Conservation (phyloP, 2,888 invertebrate species). For the Orgyia antiqua region DNA sequence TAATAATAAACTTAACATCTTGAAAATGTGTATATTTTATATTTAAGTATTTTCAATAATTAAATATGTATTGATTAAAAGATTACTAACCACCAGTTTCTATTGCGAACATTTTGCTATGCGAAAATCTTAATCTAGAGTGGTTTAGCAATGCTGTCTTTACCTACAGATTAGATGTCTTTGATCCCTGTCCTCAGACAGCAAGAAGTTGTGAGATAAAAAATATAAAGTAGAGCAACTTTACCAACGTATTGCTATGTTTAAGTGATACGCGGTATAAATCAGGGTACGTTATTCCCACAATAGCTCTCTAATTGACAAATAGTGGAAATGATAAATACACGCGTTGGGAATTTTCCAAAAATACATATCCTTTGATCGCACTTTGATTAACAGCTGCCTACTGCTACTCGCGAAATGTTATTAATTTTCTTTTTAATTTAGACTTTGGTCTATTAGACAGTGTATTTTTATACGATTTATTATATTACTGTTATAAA, state of each 20-base stretch:
- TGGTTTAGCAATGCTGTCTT: no score
- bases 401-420: conserved; percentile 58
- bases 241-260: conserved; percentile 19
- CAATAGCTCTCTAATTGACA: conserved; percentile 76
- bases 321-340: conserved; percentile 77
- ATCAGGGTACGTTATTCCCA: conserved; percentile 67
- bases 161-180: no score
- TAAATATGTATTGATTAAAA: no score
- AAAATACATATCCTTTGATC: conserved; percentile 72
- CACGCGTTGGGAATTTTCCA: conserved; percentile 62
- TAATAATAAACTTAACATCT: no score
- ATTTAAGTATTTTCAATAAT: no score
- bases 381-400: conserved; percentile 66
- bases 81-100: no score
- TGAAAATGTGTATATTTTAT: no score
- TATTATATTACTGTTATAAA: conserved; percentile 36
- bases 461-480: conserved; percentile 52
- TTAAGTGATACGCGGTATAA: conserved; percentile 53
- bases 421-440: conserved; percentile 75
- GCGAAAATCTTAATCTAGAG: no score
- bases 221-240: conserved; percentile 27
- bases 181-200: no score
- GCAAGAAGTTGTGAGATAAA: no score
- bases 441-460: conserved; percentile 50
- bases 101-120: no score